Evolutionary conservation across 2,888 invertebrate genomes (phyloP), one percentile per base, ranked within the genome.

Genomic region (Parochlus steinenii): DNA sequence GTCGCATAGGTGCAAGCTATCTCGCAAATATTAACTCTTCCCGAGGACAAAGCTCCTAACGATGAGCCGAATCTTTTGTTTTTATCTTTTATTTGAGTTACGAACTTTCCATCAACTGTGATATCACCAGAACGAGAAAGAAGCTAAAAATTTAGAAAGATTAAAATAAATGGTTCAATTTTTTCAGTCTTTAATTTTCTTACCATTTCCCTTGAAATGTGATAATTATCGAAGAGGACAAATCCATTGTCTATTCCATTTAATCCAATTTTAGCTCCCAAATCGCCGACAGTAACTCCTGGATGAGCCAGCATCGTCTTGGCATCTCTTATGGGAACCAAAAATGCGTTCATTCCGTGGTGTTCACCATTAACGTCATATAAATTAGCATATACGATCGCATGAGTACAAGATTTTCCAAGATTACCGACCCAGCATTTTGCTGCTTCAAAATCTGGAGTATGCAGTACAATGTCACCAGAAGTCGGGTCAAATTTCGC

Each of bases 211-310:
- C 22, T 23, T 20, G 6, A 22, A 22, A 6, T 7, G 6, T 22
- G 11, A 25, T n/a, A 7, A 5, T 10, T 16, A 15, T 17, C 6
- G 6, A 33, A n/a, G n/a, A n/a, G n/a, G n/a, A 25, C 25, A 34
- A 34, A 83, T 81, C 95, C 95, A 62, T 95, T 95, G 54, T 95
- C 95, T 25, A 93, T 58, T 3, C 89, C 92, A 56, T 93, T 87
- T 6, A 89, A 65, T 0, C 85, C 92, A 26, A 85, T 65, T 60
- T 95, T 95, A 54, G 82, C 81, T 1, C 95, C 95, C 62, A 95
- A 70, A 53, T 95, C 93, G 0, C 92, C 92, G 0, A 92, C 79
- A 1, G 67, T 70, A 1, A 95, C 71, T 1, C 90, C 89, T 0
- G 83, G 74, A 48, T 63, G 71, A 0, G 85, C 69, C 34, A 68